These are phyloP conservation scores for Babylonia areolata DNA, from an alignment of 1,140 invertebrate species.

Conservation along the genomic window DNA sequence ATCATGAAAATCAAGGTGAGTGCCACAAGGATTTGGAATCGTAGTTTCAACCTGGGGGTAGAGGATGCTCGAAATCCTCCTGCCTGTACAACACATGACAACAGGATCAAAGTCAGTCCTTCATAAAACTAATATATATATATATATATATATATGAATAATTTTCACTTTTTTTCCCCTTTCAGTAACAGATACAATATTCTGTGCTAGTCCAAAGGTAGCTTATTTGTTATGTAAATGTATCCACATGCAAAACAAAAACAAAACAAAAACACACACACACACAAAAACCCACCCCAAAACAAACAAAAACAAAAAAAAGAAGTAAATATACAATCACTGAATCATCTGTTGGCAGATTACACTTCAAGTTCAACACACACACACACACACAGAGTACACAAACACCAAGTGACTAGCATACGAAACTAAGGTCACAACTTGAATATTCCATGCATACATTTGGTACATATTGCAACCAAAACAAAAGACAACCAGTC, in stretches of 20 bases:
- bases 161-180: background rate
- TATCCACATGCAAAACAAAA: background rate
- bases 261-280: too few species aligned
- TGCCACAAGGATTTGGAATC: background rate
- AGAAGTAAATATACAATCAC: too few species aligned
- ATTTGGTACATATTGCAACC: too few species aligned
- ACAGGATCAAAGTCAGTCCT: background rate
- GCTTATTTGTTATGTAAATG: background rate
- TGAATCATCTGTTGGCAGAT: too few species aligned
- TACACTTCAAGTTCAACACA: too few species aligned
- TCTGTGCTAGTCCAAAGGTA: background rate
- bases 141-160: background rate
- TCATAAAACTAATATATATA: background rate
- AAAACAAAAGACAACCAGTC: too few species aligned
- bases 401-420: too few species aligned
- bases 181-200: background rate
- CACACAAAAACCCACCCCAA: too few species aligned
- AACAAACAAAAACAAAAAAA: too few species aligned
- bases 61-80: background rate
- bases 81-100: background rate
- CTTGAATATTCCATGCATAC: too few species aligned
- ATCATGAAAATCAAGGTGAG: conserved; percentile 18
- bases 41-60: conserved; percentile 14
- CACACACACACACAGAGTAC: too few species aligned
- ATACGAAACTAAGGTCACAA: too few species aligned